Evolutionary conservation across 2,113 vertebrate species (phyloP).

Genomic region (Andinoacara biseriatus): DNA sequence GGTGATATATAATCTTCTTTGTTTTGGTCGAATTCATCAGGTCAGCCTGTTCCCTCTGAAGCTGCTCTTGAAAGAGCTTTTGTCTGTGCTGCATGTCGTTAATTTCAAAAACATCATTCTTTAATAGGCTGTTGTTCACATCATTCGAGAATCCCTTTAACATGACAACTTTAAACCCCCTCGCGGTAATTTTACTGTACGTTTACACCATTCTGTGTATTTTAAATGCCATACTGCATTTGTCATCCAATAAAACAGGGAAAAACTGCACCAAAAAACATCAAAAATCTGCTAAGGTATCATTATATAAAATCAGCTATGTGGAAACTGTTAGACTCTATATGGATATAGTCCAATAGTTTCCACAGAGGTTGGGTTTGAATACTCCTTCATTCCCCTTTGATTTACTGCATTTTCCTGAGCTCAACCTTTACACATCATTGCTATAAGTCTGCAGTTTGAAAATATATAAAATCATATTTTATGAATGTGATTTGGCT

Average conservation of each 20-base stretch:
- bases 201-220: conserved; percentile 33
- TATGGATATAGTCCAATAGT: background rate
- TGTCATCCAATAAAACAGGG: background rate
- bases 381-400: conserved; percentile 1
- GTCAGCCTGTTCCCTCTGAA: background rate
- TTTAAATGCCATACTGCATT: conserved; percentile 1
- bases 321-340: background rate
- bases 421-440: background rate
- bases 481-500: background rate
- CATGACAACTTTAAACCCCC: background rate
- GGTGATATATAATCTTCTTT: conserved; percentile 8
- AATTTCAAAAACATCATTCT: background rate
- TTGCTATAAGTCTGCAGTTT: too few species aligned
- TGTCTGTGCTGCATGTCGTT: background rate
- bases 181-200: background rate
- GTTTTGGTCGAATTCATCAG: background rate
- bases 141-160: conserved; percentile 20
- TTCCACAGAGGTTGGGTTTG: background rate
- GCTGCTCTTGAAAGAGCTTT: background rate
- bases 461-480: background rate
- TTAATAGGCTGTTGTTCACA: background rate
- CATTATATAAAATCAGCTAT: background rate
- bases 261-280: background rate
- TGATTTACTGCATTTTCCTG: background rate
- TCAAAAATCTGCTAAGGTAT: too few species aligned